Evolutionary conservation across 1,140 invertebrate genomes (phyloP).

Genomic region (Meloidogyne exigua): DNA sequence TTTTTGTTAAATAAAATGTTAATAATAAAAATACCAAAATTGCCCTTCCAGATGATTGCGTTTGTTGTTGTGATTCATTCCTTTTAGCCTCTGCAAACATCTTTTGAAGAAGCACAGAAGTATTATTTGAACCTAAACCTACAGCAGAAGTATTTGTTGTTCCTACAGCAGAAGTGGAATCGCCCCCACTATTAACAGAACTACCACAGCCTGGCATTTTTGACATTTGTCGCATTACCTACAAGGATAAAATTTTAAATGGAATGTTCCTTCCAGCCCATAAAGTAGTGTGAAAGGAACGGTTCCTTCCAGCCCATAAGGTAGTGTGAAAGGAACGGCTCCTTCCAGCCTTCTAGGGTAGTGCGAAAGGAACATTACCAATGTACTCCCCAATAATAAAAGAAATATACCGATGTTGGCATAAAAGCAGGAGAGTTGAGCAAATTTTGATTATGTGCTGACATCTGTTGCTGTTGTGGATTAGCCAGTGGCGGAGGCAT

Average conservation of each 20-base stretch:
- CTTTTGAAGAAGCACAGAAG: slow-evolving; percentile 17
- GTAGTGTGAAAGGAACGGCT: too few species aligned
- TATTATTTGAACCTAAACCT: neutral
- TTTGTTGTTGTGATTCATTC: neutral
- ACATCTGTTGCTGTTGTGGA: slow-evolving; percentile 14
- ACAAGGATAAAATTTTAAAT: too few species aligned
- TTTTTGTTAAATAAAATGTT: too few species aligned
- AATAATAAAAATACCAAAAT: neutral
- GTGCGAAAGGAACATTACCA: too few species aligned
- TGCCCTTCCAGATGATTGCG: neutral
- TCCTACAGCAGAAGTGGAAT: neutral
- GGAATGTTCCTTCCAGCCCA: too few species aligned
- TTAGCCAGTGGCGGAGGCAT: slow-evolving; percentile 20
- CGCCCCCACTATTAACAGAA: slow-evolving; percentile 2
- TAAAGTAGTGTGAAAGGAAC: too few species aligned
- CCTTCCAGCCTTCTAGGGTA: too few species aligned
- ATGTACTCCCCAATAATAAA: too few species aligned
- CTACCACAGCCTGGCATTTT: slow-evolving; percentile 21
- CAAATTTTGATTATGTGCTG: slow-evolving; percentile 12
- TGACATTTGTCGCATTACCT: slow-evolving; percentile 32
- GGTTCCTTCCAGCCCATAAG: too few species aligned
- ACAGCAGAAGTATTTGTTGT: neutral
- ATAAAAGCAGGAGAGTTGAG: slow-evolving; percentile 25
- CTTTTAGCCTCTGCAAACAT: neutral
- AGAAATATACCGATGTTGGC: slow-evolving; percentile 13